A percentile compares a stretch with the other conserved stretches of the same genome.
phyloP scores from a whole-genome alignment of 1,140 invertebrate species.

The Ceratitis capitata region DNA sequence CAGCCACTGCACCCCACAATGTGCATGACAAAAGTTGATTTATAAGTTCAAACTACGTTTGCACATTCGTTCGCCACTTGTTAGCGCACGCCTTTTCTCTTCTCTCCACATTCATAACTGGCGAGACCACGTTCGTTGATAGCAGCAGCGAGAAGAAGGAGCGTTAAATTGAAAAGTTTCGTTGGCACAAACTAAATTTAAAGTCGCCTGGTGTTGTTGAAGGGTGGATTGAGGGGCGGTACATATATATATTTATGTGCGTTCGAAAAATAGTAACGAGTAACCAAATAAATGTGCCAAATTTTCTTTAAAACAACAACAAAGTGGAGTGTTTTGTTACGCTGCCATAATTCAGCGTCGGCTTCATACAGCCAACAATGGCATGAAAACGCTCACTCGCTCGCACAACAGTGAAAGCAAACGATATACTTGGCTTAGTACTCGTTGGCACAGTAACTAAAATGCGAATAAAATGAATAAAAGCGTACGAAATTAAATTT shows the following conservation, averaged over 20 bases:
- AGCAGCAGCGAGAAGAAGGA: neutral
- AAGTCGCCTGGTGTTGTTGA: neutral
- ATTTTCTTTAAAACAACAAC: neutral
- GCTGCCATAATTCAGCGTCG: neutral
- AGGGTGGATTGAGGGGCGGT: neutral
- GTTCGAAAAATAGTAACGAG: neutral
- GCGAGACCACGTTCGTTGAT: neutral
- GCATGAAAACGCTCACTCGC: neutral
- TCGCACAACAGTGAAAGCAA: too few species aligned
- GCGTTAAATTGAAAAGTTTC: neutral
- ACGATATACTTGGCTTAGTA: neutral
- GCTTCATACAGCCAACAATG: neutral
- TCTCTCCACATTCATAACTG: neutral
- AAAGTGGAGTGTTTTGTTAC: neutral
- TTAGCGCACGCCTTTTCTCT: slow-evolving; percentile 9
- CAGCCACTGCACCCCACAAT: neutral
- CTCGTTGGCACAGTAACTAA: neutral
- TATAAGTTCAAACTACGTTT: slow-evolving; percentile 3
- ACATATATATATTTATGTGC: neutral
- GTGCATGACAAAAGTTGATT: slow-evolving; percentile 27
- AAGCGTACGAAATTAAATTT: too few species aligned
- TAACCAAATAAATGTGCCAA: neutral
- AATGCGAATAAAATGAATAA: too few species aligned
- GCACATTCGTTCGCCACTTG: slow-evolving; percentile 17
- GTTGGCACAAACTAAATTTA: neutral